Evolutionary conservation across 2,797 vertebrate species (phyloP).

Genomic region (Cephalopachus bancanus): DNA sequence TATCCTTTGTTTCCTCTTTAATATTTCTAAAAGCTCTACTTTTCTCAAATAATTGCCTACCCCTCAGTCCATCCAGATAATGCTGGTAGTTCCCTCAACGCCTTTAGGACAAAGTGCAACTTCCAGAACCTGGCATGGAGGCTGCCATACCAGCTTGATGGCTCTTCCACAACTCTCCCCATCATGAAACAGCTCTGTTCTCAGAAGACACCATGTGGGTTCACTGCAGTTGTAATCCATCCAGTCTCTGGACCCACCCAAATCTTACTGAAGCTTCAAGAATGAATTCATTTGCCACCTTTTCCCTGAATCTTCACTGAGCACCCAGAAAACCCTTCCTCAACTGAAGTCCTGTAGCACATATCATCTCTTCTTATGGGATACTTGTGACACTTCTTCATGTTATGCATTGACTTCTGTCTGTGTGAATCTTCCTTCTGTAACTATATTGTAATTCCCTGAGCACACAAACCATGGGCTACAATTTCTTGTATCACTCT

Average conservation of each 20-base stretch:
- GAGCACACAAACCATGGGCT: background rate
- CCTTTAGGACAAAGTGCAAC: background rate
- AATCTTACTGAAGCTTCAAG: background rate
- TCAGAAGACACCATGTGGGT: background rate
- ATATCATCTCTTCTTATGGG: background rate
- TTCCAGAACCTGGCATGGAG: background rate
- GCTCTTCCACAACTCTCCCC: too few relatives aligned
- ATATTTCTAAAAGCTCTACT: background rate
- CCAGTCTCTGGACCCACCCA: background rate
- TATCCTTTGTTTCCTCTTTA: background rate
- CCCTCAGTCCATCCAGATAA: background rate
- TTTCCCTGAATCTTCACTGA: background rate
- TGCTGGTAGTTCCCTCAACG: background rate
- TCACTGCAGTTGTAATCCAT: fast-evolving
- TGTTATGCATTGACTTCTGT: background rate
- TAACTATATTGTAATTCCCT: background rate
- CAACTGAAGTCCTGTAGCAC: background rate
- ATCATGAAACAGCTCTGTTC: background rate
- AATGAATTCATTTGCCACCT: background rate
- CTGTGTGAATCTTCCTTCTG: background rate
- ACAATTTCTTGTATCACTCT: background rate
- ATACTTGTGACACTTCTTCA: background rate
- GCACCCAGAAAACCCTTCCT: background rate
- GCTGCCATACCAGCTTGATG: background rate
- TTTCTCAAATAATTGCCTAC: background rate